Conservation (phyloP, 2,888 invertebrate species). For the Tanytarsus gracilentus region DNA sequence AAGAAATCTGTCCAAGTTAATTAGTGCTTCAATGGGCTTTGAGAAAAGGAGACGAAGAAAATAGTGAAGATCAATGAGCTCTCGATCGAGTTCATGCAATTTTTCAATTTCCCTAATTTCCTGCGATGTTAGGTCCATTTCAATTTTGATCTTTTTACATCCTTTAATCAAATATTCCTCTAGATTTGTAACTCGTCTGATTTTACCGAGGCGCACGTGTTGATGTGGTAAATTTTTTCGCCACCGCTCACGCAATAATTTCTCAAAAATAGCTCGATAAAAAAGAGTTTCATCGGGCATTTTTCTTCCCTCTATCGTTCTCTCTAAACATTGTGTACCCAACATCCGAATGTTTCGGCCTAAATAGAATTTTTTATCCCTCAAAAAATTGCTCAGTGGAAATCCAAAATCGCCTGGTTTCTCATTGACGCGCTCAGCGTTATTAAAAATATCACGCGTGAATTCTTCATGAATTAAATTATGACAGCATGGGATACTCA, state of each 20-base stretch:
- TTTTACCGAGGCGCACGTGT: constrained; percentile 47
- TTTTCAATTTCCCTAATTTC: constrained; percentile 43
- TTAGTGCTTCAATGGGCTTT: constrained; percentile 69
- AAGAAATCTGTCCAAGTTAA: constrained; percentile 70
- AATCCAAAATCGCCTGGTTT: constrained; percentile 47
- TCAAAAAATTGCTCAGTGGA: constrained; percentile 57
- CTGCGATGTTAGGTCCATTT: constrained; percentile 43
- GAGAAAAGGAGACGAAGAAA: constrained; percentile 66
- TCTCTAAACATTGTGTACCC: constrained; percentile 72
- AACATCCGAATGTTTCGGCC: constrained; percentile 77
- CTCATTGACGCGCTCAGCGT: constrained; percentile 36
- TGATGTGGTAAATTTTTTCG: not conserved
- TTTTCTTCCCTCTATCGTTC: constrained; percentile 50
- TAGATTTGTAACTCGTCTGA: constrained; percentile 52
- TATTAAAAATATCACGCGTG: constrained; percentile 38
- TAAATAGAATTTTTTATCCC: constrained; percentile 45
- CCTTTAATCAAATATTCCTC: constrained; percentile 61
- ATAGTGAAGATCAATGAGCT: constrained; percentile 64
- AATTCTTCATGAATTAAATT: constrained; percentile 62
- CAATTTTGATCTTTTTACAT: constrained; percentile 51
- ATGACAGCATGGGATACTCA: constrained; percentile 86
- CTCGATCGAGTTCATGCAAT: constrained; percentile 43
- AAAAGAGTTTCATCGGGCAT: constrained; percentile 57
- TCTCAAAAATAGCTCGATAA: constrained; percentile 68
- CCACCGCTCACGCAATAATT: constrained; percentile 45